A percentile compares a stretch with the other conserved stretches of the same genome.
These are phyloP conservation scores for Scaptomyza flava DNA, from an alignment of 2,888 invertebrate species.

Conservation along the genomic window DNA sequence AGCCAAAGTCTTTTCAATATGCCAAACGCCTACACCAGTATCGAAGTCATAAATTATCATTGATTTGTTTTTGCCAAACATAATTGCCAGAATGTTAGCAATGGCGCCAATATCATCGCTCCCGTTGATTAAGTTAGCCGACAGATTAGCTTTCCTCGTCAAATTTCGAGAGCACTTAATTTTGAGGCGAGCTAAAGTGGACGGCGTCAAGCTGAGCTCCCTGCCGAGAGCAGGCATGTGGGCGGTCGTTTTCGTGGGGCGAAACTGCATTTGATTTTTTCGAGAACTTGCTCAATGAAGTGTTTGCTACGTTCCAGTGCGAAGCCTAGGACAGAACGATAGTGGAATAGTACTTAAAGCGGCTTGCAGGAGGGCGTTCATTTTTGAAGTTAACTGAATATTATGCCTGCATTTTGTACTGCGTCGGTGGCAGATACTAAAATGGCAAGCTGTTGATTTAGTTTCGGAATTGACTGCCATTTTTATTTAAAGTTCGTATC, in stretches of 20 bases:
- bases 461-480: conserved; percentile 61
- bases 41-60: conserved; percentile 51
- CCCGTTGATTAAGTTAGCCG: conserved; percentile 43
- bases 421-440: conserved; percentile 25
- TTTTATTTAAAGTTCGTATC: conserved; percentile 25
- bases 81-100: conserved; percentile 61
- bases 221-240: conserved; percentile 11
- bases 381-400: conserved; percentile 32
- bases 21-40: conserved; percentile 14
- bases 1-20: neutral
- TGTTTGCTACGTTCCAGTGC: conserved; percentile 48
- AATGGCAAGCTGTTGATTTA: conserved; percentile 75
- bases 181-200: conserved; percentile 8
- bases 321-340: conserved; percentile 17
- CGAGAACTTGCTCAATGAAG: conserved; percentile 58
- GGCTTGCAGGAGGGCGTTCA: neutral
- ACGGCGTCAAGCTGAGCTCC: conserved; percentile 24
- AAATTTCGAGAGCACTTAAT: conserved; percentile 68
- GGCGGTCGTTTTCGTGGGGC: neutral
- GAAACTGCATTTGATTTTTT: conserved; percentile 57
- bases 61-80: conserved; percentile 64
- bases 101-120: conserved; percentile 18
- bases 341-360: neutral
- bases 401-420: conserved; percentile 44
- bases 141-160: conserved; percentile 68